A percentile compares a stretch with the other conserved stretches of the same genome.
Evolutionary conservation across 2,113 vertebrate species (phyloP).

Genomic region (Calyptommatus sinebrachiatus): DNA sequence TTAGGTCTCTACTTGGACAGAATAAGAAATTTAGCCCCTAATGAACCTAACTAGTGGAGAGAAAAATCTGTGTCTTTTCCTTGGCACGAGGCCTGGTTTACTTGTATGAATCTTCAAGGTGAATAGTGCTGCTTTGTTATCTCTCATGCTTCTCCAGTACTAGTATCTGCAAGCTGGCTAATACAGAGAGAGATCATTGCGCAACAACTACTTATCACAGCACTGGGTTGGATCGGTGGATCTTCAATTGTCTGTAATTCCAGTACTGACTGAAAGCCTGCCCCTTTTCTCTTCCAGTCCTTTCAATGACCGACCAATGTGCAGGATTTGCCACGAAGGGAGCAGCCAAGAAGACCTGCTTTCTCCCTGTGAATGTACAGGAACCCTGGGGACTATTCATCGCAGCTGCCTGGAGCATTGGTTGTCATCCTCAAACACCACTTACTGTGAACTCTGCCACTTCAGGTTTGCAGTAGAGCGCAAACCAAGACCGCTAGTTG

Average conservation of each 20-base stretch:
- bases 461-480: conserved; percentile 85
- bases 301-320: conserved; percentile 79
- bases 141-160: neutral
- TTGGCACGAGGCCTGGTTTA: neutral
- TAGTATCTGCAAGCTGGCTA: neutral
- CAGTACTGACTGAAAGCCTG: conserved; percentile 12
- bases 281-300: conserved; percentile 64
- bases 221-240: neutral
- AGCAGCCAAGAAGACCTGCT: conserved; percentile 84
- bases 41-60: neutral
- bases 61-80: neutral
- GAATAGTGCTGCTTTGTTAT: too few relatives aligned
- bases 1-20: neutral
- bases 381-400: conserved; percentile 85
- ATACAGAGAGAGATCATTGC: neutral
- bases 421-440: conserved; percentile 87
- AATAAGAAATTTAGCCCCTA: neutral
- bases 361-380: conserved; percentile 83
- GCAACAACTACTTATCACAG: neutral
- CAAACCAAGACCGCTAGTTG: conserved; percentile 79
- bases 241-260: neutral
- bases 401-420: conserved; percentile 87
- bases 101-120: neutral
- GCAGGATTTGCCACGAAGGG: conserved; percentile 86
- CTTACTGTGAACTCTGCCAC: conserved; percentile 88